Evolutionary conservation across 2,797 vertebrate species (phyloP).

Genomic region (Cephalopachus bancanus): DNA sequence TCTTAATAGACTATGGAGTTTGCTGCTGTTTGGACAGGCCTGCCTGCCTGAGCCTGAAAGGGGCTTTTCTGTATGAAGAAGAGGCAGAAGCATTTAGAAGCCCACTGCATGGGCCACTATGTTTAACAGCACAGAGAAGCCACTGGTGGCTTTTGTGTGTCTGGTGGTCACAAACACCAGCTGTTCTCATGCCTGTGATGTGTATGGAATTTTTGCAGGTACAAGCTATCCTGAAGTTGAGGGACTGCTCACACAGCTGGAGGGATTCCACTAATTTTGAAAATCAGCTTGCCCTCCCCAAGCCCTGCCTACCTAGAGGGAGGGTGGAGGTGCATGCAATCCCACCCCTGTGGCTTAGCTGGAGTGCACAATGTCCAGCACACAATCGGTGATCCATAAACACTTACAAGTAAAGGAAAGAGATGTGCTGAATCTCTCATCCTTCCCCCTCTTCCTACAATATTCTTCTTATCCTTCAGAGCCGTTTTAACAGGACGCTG

Average conservation of each 20-base stretch:
- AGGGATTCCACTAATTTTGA: not conserved
- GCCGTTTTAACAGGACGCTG: not conserved
- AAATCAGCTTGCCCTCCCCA: not conserved
- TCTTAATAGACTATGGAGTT: not conserved
- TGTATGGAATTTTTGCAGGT: not conserved
- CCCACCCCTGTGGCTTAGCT: not conserved
- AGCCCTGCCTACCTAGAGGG: fast-evolving
- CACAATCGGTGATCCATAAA: fast-evolving
- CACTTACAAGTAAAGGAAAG: not conserved
- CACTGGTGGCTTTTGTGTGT: not conserved
- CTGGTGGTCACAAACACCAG: not conserved
- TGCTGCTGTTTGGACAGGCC: not conserved
- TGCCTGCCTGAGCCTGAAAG: not conserved
- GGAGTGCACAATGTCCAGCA: fast-evolving
- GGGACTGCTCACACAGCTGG: not conserved
- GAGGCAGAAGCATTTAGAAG: not conserved
- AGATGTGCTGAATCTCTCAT: fast-evolving
- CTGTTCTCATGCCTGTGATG: not conserved
- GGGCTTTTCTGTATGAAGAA: fast-evolving
- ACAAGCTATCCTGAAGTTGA: not conserved
- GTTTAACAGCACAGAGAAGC: not conserved
- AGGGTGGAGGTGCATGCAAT: fast-evolving
- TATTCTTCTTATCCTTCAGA: not conserved
- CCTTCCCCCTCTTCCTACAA: not conserved
- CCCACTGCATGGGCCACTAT: not conserved